These are phyloP conservation scores for Urosaurus nigricauda DNA, from an alignment of 2,797 vertebrate species.

Conservation along the genomic window DNA sequence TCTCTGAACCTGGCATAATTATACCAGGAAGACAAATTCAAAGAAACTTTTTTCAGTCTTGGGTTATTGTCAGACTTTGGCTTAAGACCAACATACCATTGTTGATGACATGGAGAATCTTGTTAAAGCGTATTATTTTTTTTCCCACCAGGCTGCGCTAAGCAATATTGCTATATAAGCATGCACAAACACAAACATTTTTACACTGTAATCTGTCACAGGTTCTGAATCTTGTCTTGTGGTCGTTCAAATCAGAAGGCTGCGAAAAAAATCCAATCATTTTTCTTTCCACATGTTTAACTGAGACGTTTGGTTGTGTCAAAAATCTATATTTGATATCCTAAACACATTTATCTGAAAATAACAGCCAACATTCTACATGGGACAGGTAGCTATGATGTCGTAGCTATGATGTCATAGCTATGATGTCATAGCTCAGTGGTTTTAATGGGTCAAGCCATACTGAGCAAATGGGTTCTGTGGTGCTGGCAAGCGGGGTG, in stretches of 20 bases:
- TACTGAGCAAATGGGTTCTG: too few relatives aligned
- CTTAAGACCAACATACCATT: conserved; percentile 72
- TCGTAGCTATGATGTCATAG: too few relatives aligned
- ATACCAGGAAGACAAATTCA: conserved; percentile 82
- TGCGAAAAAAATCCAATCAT: conserved; percentile 31
- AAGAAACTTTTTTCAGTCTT: conserved; percentile 80
- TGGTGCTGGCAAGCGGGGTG: too few relatives aligned
- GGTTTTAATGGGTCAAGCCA: too few relatives aligned
- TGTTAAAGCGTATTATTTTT: conserved; percentile 65
- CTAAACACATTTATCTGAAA: background rate
- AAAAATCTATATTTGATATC: background rate
- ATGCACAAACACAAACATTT: conserved; percentile 40
- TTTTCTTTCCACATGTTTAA: conserved; percentile 61
- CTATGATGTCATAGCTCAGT: too few relatives aligned
- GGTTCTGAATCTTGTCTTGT: conserved; percentile 57
- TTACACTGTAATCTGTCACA: conserved; percentile 38
- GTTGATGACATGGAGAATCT: conserved; percentile 62
- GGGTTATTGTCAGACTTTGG: conserved; percentile 76
- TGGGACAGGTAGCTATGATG: too few relatives aligned
- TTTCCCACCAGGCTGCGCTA: conserved; percentile 40
- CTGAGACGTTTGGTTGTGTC: conserved; percentile 3
- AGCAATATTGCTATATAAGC: conserved; percentile 31
- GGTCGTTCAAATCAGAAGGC: conserved; percentile 42
- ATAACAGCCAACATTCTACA: background rate
- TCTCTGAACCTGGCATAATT: conserved; percentile 85